phyloP scores from a whole-genome alignment of 2,797 vertebrate genomes.

The Peromyscus eremicus region DNA sequence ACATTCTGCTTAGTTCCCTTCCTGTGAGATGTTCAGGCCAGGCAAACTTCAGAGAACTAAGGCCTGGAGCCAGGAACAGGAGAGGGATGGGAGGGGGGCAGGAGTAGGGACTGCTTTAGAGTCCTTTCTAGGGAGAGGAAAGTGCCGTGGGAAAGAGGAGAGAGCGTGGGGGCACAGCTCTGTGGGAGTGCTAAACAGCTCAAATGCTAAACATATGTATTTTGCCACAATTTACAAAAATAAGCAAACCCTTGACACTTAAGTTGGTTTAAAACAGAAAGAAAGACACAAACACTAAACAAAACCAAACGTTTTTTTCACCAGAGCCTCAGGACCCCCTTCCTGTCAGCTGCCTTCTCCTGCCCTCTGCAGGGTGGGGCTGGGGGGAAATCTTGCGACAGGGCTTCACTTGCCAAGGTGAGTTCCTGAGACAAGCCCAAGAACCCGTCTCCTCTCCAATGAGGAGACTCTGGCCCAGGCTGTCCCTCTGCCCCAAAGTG shows the following conservation, averaged over 20 bases:
- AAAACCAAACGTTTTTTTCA: neutral
- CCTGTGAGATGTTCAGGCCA: fast-evolving
- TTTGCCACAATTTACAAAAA: neutral
- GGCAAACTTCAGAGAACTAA: neutral
- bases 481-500: neutral
- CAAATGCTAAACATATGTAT: neutral
- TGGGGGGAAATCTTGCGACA: fast-evolving
- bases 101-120: fast-evolving
- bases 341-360: no score
- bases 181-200: fast-evolving
- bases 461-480: neutral
- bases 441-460: neutral
- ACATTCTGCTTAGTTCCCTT: fast-evolving
- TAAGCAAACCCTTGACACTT: neutral
- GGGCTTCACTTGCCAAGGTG: no score
- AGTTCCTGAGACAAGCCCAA: neutral
- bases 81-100: neutral
- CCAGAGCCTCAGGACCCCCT: fast-evolving
- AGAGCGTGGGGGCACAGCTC: fast-evolving
- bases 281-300: neutral
- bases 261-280: neutral
- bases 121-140: fast-evolving
- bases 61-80: neutral
- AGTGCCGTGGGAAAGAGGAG: fast-evolving
- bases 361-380: fast-evolving